Evolutionary conservation across 64 coral and sea anemone genomes (phyloP).

Genomic region (Porites lutea): DNA sequence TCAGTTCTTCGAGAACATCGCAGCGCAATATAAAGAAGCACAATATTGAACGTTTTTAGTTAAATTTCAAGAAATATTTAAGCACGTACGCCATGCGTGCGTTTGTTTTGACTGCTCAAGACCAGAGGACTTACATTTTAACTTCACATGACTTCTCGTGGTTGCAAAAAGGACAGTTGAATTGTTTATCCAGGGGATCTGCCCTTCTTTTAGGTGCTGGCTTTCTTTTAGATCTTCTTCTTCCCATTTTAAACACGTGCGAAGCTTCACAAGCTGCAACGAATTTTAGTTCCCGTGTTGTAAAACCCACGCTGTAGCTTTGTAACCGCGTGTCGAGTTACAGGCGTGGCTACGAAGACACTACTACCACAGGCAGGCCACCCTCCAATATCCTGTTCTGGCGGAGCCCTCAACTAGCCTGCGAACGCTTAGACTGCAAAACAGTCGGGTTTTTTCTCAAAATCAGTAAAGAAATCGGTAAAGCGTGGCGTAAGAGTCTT

Average conservation of each 20-base stretch:
- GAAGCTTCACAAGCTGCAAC: not conserved
- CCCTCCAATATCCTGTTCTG: too few species aligned
- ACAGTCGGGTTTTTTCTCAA: too few species aligned
- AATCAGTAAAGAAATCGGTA: too few species aligned
- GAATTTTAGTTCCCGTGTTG: not conserved
- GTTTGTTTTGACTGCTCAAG: not conserved
- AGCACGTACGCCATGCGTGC: not conserved
- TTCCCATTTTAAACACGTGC: conserved; percentile 71
- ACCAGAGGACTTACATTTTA: conserved; percentile 85
- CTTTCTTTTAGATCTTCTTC: conserved; percentile 96
- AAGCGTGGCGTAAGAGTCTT: too few species aligned
- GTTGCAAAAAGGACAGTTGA: conserved; percentile 99
- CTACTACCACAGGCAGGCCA: too few species aligned
- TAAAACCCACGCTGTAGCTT: not conserved
- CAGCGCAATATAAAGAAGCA: too few species aligned
- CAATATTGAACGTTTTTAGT: too few species aligned
- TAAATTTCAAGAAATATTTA: not conserved
- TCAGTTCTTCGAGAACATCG: too few species aligned
- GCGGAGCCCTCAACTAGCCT: too few species aligned
- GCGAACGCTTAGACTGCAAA: too few species aligned
- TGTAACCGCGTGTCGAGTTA: not conserved
- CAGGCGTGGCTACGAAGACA: too few species aligned
- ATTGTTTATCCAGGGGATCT: conserved; percentile 94
- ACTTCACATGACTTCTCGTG: conserved; percentile 99
- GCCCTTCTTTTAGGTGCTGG: conserved; percentile 87